phyloP scores from a whole-genome alignment of 23 tunicate species.

The Corella eumyota region DNA sequence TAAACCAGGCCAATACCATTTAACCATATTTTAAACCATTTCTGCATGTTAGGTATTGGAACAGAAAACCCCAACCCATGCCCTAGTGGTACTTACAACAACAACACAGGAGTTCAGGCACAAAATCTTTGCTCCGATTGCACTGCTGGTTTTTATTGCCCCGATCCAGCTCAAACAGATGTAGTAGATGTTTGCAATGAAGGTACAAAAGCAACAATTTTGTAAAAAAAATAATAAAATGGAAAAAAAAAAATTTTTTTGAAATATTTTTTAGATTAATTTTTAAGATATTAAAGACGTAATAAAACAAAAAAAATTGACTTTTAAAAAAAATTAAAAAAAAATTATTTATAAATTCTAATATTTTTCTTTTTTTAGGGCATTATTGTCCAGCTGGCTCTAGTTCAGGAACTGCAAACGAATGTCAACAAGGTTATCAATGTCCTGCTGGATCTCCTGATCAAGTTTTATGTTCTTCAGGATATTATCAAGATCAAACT shows the following conservation, averaged over 20 bases:
- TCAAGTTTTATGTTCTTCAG: constrained; percentile 68
- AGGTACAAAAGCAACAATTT: constrained; percentile 19
- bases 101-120: constrained; percentile 22
- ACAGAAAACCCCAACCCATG: constrained; percentile 23
- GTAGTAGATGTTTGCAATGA: constrained; percentile 43
- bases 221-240: too few species aligned
- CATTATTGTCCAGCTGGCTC: constrained; percentile 54
- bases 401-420: not conserved
- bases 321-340: too few species aligned
- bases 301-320: too few species aligned
- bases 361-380: constrained; percentile 38
- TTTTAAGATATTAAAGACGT: too few species aligned
- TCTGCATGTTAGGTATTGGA: not conserved
- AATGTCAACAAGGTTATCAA: constrained; percentile 72
- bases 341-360: too few species aligned
- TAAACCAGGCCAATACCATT: too few species aligned
- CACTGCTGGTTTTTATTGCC: constrained; percentile 75
- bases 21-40: not conserved
- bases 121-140: constrained; percentile 37
- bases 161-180: constrained; percentile 23
- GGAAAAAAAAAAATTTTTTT: too few species aligned
- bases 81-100: constrained; percentile 52
- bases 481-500: constrained; percentile 63
- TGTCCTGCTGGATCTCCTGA: constrained; percentile 66
- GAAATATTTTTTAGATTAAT: too few species aligned